Base-by-base conservation (phyloP, 2,888 invertebrate species). In the Plagiodera versicolora region DNA sequence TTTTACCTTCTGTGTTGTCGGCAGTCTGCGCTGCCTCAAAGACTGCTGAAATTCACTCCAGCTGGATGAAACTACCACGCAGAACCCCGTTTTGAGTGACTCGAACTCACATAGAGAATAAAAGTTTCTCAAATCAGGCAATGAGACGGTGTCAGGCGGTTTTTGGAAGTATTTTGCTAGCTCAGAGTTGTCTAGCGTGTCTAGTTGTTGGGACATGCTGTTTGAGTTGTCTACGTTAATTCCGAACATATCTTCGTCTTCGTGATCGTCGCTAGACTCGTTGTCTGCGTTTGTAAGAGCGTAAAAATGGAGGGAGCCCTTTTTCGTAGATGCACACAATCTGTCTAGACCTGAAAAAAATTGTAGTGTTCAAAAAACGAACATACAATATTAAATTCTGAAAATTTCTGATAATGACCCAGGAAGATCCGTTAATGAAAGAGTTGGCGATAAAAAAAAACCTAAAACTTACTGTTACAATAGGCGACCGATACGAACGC, bases 21-120 rank as follows among this genome's bases (percentile, higher is more conserved):
- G 93, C 77, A 95, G 92, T 35, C 93, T 87, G 16, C 95, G 83
- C 71, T 95, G 94, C 60, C 94, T 87, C 76, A 95, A 94, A 4
- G 94, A 94, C 66, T 95, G 95, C 70, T 95, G 93, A 72, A 95
- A 85, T 78, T 95, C 95, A 67, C 90, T 91, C 96, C 96, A 96
- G 79, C 95, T 95, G 2, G 94, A 90, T 0, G 95, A 94, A 2
- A 95, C 94, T 14, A 94, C 94, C 0, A 94, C 94, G 55, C 91
- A 89, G 77, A 93, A 95, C 0, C 63, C 60, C 0, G 63, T 60
- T 69, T 85, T 85, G 58, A 87, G 79, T 64, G 85, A 85, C 72
- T 92, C 92, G 73, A 92, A 92, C 65, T 89, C 87, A 1, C 91
- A 92, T 58, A 95, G 80, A 44, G 87, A 84, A 70, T 91, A 88